Evolutionary conservation across 2,797 vertebrate species (phyloP), one percentile per base, ranked within the genome.

Genomic region (Gephyroberyx darwinii): DNA sequence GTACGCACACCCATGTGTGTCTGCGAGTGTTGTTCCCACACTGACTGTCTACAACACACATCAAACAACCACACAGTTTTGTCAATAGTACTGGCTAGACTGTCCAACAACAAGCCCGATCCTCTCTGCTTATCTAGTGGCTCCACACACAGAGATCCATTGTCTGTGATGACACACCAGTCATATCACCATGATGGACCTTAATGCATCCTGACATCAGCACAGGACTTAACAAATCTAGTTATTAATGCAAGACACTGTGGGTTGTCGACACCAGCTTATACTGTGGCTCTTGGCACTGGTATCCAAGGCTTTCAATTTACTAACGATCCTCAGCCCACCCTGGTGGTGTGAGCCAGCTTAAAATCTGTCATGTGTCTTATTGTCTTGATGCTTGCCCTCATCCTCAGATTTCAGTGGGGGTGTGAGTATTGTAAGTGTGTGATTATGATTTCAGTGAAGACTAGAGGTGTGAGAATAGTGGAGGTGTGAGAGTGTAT

Each of bases 111-210:
- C 69, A 75, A 82, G 55, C 74, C 74, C 77, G 20, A 54, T 84
- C 82, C 76, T 74, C 69, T 73, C 65, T 59, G 75, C 84, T 88
- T 87, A 88, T 90, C 85, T 84, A 14, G 54, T 7, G 17, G 59
- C 78, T 77, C 63, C 88, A 89, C 82, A 81, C 59, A 31, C 74
- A 53, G 54, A 22, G 74, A 78, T 53, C 60, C 65, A 70, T 81
- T 86, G 82, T 81, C 56, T 73, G 64, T 50, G 58, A 81, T 71
- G 74, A 83, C 35, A 74, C 67, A 75, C n/a, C 66, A 71, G 65
- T 39, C 52, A 63, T 67, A 72, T 83, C 82, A 82, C 71, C 65
- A 67, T 57, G 70, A 76, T 78, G 71, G 65, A 69, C 80, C 65
- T 63, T 84, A 87, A 89, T 82, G 84, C 65, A 5, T 78, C 77